Percentiles rank a stretch among this genome's conserved stretches.
phyloP scores from a whole-genome alignment of 2,797 vertebrate genomes.

The Brachyalestes nurse region DNA sequence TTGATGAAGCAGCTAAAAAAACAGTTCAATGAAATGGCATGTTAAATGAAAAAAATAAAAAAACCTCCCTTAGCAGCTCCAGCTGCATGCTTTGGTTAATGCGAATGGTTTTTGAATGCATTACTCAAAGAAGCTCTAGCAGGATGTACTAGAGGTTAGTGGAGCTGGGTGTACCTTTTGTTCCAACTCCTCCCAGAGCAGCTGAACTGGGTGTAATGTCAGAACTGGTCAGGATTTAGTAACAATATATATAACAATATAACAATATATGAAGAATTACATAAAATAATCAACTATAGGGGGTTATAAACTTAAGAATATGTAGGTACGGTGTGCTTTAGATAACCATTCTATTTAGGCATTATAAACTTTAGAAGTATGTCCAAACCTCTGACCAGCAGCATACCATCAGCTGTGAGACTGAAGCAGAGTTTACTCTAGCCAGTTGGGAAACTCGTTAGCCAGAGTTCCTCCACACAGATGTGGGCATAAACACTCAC shows the following conservation, averaged over 20 bases:
- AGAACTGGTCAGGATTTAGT: neutral
- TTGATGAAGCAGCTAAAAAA: neutral
- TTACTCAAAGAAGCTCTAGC: neutral
- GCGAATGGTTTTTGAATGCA: neutral
- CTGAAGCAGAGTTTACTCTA: neutral
- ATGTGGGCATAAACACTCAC: constrained; percentile 56
- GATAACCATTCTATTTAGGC: no score
- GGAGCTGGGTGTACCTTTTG: neutral
- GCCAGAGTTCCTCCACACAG: constrained; percentile 68
- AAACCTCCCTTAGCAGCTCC: no score
- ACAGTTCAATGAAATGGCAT: neutral
- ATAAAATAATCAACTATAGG: no score
- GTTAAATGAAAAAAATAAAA: no score
- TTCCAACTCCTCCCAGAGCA: neutral
- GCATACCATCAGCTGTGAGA: constrained; percentile 1
- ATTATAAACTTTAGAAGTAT: neutral
- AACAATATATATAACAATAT: no score
- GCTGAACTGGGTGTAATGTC: neutral
- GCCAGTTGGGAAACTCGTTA: constrained; percentile 44
- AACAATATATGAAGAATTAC: no score
- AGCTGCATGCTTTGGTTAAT: neutral
- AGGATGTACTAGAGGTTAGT: neutral
- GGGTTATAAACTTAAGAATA: no score
- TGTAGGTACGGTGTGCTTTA: no score
- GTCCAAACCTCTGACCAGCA: neutral